These are phyloP conservation scores for Anguilla pacifica DNA, from an alignment of 2,797 vertebrate genomes.

Conservation along the genomic window DNA sequence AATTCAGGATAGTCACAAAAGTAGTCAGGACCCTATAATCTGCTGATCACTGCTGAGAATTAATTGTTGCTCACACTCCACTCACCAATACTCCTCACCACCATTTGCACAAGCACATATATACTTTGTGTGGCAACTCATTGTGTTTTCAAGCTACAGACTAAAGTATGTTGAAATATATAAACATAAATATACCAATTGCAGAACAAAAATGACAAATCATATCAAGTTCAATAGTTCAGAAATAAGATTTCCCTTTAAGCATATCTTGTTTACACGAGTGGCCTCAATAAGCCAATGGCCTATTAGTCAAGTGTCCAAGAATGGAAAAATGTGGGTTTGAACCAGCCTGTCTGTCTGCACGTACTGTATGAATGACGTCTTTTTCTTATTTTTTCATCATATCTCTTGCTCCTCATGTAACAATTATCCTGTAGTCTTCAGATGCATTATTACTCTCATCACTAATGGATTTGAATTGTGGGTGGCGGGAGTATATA, in stretches of 20 bases:
- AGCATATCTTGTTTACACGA: constrained; percentile 8
- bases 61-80: background rate
- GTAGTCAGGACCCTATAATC: background rate
- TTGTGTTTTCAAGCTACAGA: background rate
- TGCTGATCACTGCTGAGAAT: background rate
- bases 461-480: no score
- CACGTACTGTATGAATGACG: background rate
- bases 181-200: background rate
- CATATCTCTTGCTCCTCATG: background rate
- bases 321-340: background rate
- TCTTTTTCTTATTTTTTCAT: background rate
- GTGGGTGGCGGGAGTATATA: no score
- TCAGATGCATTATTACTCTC: background rate
- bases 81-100: background rate
- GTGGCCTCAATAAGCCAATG: background rate
- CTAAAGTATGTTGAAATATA: background rate
- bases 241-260: background rate
- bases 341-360: background rate
- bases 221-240: background rate
- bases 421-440: background rate
- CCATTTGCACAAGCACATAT: background rate
- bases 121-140: background rate
- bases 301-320: background rate
- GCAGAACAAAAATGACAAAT: background rate
- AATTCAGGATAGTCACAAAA: background rate